A percentile compares a stretch with the other conserved stretches of the same genome.
phyloP scores from a whole-genome alignment of 92 coral and sea anemone genomes.

The Blastomussa wellsi region DNA sequence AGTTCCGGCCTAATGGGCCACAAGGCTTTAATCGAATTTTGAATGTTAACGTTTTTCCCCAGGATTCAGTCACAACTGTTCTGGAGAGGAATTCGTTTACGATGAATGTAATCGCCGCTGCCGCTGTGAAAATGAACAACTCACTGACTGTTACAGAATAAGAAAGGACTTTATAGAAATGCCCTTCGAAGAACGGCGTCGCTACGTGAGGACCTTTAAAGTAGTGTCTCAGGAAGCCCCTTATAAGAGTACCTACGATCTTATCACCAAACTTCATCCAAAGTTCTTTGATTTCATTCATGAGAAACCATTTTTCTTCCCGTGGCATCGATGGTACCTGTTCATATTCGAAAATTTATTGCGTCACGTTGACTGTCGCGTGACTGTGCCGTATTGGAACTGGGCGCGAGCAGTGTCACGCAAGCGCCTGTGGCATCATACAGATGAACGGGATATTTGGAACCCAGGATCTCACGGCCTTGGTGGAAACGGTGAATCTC shows the following conservation, averaged over 20 bases:
- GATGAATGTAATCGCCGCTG: conserved; percentile 83
- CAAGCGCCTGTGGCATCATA: conserved; percentile 51
- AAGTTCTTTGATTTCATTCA: conserved; percentile 64
- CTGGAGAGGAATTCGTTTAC: conserved; percentile 36
- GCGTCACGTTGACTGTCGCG: conserved; percentile 82
- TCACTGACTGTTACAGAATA: conserved; percentile 72
- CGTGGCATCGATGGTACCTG: conserved; percentile 96
- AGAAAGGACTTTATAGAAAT: conserved; percentile 84
- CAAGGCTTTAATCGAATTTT: not conserved
- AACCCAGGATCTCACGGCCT: conserved; percentile 78
- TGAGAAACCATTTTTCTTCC: conserved; percentile 77
- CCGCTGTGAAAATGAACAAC: conserved; percentile 58
- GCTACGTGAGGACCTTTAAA: conserved; percentile 67
- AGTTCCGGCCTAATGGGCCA: too few relatives aligned
- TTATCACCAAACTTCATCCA: conserved; percentile 55
- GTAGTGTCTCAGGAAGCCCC: conserved; percentile 59
- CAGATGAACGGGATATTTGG: conserved; percentile 77
- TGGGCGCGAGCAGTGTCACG: conserved; percentile 76
- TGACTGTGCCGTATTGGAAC: conserved; percentile 94
- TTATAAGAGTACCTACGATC: conserved; percentile 64
- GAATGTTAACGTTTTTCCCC: not conserved
- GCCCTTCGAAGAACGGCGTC: conserved; percentile 69
- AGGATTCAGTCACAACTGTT: conserved; percentile 31
- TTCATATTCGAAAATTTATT: conserved; percentile 86
- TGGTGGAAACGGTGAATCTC: conserved; percentile 77